phyloP scores from a whole-genome alignment of 1,140 invertebrate genomes.

The Cardiocondyla obscurior region DNA sequence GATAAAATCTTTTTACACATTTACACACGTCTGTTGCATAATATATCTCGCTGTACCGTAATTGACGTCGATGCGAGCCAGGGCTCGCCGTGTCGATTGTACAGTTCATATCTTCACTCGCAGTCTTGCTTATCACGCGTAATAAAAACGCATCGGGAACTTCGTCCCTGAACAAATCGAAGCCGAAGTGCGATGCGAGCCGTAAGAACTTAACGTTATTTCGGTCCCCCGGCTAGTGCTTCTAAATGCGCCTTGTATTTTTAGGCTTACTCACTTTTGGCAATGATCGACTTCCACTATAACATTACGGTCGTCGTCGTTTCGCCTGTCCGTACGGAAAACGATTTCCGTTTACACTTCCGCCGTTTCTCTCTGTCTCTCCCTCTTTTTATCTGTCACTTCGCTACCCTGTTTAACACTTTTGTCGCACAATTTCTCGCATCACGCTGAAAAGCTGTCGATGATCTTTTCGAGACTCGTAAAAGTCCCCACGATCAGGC shows the following conservation, averaged over 20 bases:
- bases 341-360: neutral
- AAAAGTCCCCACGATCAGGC: constrained; percentile 89
- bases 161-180: neutral
- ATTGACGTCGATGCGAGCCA: neutral
- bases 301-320: constrained; percentile 44
- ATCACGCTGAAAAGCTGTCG: constrained; percentile 79
- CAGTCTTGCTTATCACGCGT: constrained; percentile 4
- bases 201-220: constrained; percentile 41
- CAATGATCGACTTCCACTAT: constrained; percentile 43
- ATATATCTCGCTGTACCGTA: neutral
- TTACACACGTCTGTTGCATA: neutral
- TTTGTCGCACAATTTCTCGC: neutral
- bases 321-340: neutral
- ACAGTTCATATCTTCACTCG: constrained; percentile 19
- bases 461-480: constrained; percentile 88
- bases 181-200: constrained; percentile 2
- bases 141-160: constrained; percentile 30
- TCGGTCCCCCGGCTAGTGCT: constrained; percentile 26
- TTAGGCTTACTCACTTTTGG: constrained; percentile 24
- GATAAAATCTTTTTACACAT: constrained; percentile 30
- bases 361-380: neutral
- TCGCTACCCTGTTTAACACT: neutral
- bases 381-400: neutral
- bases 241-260: constrained; percentile 2
- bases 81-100: neutral